A percentile compares a stretch with the other conserved stretches of the same genome.
phyloP scores from a whole-genome alignment of 2,888 invertebrate genomes.

The Charanyca ferruginea region DNA sequence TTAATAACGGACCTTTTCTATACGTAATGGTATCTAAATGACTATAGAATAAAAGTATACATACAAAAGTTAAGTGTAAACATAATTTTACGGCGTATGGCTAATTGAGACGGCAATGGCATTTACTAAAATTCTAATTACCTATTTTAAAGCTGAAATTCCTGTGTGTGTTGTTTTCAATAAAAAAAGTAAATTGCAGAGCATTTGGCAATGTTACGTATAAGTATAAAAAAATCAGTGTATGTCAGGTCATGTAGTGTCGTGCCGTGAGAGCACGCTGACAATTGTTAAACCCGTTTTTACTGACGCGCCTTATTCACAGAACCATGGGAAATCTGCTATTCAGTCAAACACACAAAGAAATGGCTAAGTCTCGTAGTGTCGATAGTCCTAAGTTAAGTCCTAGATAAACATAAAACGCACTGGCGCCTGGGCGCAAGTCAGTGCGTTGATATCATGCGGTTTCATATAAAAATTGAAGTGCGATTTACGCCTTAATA shows the following conservation, averaged over 20 bases:
- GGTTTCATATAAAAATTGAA: too few species aligned
- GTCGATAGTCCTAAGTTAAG: too few species aligned
- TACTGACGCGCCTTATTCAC: slow-evolving; percentile 28
- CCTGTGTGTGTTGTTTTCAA: neutral
- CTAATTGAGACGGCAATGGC: too few species aligned
- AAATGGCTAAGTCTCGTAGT: neutral
- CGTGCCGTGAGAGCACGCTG: slow-evolving; percentile 50
- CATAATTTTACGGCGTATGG: too few species aligned
- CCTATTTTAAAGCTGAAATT: neutral
- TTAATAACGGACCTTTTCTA: too few species aligned
- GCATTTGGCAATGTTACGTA: slow-evolving; percentile 32
- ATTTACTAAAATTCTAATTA: neutral
- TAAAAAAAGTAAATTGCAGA: slow-evolving; percentile 31
- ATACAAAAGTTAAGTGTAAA: too few species aligned
- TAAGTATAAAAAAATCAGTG: slow-evolving; percentile 17
- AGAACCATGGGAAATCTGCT: slow-evolving; percentile 38
- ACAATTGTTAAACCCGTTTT: slow-evolving; percentile 48
- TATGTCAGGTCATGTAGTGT: slow-evolving; percentile 50
- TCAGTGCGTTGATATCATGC: too few species aligned
- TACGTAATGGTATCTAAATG: too few species aligned
- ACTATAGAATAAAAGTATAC: too few species aligned
- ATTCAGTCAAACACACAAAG: slow-evolving; percentile 2
- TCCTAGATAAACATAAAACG: too few species aligned
- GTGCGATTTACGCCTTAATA: too few species aligned
- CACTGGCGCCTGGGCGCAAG: too few species aligned